These are phyloP conservation scores for Anarrhichthys ocellatus DNA, from an alignment of 2,113 vertebrate species.

Conservation along the genomic window DNA sequence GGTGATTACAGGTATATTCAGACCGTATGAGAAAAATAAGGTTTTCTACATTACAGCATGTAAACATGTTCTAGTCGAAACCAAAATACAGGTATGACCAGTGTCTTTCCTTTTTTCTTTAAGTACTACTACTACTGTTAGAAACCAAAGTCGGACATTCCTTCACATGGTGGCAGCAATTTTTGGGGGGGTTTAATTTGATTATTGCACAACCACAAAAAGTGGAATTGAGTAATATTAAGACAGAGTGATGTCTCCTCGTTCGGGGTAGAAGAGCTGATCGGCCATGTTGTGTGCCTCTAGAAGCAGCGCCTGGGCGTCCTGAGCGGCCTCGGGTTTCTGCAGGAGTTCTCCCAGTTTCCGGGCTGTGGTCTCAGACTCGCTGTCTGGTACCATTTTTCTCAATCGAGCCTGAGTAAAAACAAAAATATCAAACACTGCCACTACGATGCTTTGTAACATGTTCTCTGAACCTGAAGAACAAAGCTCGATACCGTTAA, in stretches of 20 bases:
- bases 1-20: not conserved
- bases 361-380: conserved; percentile 30
- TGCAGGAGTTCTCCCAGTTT: conserved; percentile 68
- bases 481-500: not conserved
- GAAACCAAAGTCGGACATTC: not conserved
- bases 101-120: no score
- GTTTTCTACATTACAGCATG: not conserved
- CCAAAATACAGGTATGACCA: no score
- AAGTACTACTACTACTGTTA: no score
- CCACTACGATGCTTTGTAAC: not conserved
- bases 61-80: no score
- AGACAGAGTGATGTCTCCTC: not conserved
- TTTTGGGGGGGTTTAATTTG: not conserved
- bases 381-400: conserved; percentile 41
- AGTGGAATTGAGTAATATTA: not conserved
- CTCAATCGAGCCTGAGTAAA: conserved; percentile 69
- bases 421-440: not conserved
- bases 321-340: conserved; percentile 11
- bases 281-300: conserved; percentile 67
- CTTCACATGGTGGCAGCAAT: not conserved
- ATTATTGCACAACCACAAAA: not conserved
- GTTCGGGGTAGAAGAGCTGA: conserved; percentile 29
- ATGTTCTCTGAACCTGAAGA: not conserved
- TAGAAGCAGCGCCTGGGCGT: conserved; percentile 57
- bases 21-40: not conserved